phyloP scores from a whole-genome alignment of 1,140 invertebrate species.

The Centruroides vittatus region DNA sequence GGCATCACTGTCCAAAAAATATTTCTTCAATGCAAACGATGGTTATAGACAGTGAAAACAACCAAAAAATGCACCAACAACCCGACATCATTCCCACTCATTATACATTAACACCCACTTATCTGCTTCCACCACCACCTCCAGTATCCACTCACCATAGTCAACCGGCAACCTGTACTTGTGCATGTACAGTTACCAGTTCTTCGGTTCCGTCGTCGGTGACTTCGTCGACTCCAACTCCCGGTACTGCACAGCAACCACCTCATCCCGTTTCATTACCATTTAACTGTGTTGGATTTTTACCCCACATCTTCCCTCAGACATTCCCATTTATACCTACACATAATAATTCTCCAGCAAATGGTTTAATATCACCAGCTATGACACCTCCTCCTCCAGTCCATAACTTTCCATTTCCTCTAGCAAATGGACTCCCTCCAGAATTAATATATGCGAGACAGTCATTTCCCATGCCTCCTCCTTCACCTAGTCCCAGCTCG shows the following conservation, averaged over 20 bases:
- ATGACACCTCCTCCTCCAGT: constrained; percentile 5
- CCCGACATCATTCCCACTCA: background rate
- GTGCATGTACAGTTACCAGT: constrained; percentile 6
- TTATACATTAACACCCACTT: constrained; percentile 1
- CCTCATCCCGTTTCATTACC: constrained; percentile 3
- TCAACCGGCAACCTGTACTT: constrained; percentile 5
- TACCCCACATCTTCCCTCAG: constrained; percentile 11
- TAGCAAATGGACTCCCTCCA: constrained; percentile 15
- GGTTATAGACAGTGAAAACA: constrained; percentile 1
- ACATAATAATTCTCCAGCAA: constrained; percentile 4
- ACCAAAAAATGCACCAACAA: background rate
- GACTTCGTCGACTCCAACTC: constrained; percentile 7
- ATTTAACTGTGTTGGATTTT: background rate
- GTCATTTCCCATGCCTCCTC: constrained; percentile 8
- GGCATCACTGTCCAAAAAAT: constrained; percentile 2
- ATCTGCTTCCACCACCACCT: background rate
- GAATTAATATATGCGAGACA: constrained; percentile 15
- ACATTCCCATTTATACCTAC: constrained; percentile 12
- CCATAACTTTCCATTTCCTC: constrained; percentile 5
- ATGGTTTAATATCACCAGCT: constrained; percentile 11
- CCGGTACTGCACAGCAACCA: constrained; percentile 2
- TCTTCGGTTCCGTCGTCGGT: constrained; percentile 9
- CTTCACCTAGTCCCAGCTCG: constrained; percentile 7
- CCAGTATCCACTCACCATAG: background rate
- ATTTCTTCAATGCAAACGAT: background rate